Evolutionary conservation across 2,113 vertebrate species (phyloP).

Genomic region (Suncus etruscus): DNA sequence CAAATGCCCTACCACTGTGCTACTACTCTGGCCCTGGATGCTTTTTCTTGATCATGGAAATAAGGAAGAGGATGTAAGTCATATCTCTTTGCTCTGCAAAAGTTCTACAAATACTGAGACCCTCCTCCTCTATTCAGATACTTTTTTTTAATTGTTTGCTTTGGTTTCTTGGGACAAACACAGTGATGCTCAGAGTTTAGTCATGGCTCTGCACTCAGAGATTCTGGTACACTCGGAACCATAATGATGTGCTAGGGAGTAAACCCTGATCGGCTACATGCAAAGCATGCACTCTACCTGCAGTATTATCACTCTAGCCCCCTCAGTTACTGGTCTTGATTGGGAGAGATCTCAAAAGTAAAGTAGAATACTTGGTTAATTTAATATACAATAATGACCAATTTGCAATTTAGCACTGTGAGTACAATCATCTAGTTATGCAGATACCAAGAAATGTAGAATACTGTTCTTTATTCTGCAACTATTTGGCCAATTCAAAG

Average conservation of each 20-base stretch:
- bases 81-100: background rate
- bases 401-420: background rate
- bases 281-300: too few species aligned
- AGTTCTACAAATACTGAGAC: too few species aligned
- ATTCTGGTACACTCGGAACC: too few species aligned
- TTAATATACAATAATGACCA: background rate
- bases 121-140: background rate
- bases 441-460: constrained; percentile 23
- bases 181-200: too few species aligned
- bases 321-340: too few species aligned
- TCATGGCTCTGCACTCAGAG: too few species aligned
- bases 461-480: background rate
- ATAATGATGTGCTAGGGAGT: too few species aligned
- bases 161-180: background rate
- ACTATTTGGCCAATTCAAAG: background rate
- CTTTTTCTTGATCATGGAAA: background rate
- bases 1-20: too few species aligned
- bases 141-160: background rate
- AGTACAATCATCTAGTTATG: background rate
- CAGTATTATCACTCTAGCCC: background rate
- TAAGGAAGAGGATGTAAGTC: background rate
- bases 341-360: too few species aligned
- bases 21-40: background rate
- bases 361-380: too few species aligned
- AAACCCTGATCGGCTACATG: too few species aligned